Base-by-base conservation (phyloP, 2,113 vertebrate genomes). In the Anoura caudifer region DNA sequence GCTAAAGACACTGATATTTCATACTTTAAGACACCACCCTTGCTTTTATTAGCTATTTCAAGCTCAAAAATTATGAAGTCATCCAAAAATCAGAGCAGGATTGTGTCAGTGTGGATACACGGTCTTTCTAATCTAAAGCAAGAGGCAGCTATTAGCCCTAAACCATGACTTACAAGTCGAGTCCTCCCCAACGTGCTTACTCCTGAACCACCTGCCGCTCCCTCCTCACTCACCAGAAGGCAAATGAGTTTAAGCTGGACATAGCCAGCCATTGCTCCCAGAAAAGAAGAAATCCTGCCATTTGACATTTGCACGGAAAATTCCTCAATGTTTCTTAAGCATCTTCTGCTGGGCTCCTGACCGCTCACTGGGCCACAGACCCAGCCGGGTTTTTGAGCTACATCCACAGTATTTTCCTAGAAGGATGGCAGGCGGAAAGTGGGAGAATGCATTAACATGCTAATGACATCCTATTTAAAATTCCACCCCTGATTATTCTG, bases 391-490 rank as follows among this genome's bases (percentile, higher is more conserved):
- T 97, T 97, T 93, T 96, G 81, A 94, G 96, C 94, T 97, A 89
- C 96, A 97, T 97, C 97, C 97, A 98, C 95, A 98, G 94, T 95
- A 96, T 97, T 97, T 98, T 98, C 97, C 97, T 94, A 89, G 72
- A 94, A 81, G 79, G 96, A 97, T 98, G 98, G 98, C 98, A 97
- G 98, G 97, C 94, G 90, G 82, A 92, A 97, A 97, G 96, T 94
- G 96, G 97, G 97, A 96, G 98, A 98, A 95, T 96, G 98, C 98
- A 98, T 98, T 98, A 98, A 97, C 98, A 98, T 98, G 95, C 97
- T 98, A 98, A 98, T 98, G 97, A 98, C 96, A 87, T 90, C 96
- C 98, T 98, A 97, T 97, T 98, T 98, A 98, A 98, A 98, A 98
- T 98, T 98, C 98, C 89, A 98, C 97, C 63, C 98, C 98, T 97